phyloP scores from a whole-genome alignment of 2,888 invertebrate genomes.

The Sericinus montela region DNA sequence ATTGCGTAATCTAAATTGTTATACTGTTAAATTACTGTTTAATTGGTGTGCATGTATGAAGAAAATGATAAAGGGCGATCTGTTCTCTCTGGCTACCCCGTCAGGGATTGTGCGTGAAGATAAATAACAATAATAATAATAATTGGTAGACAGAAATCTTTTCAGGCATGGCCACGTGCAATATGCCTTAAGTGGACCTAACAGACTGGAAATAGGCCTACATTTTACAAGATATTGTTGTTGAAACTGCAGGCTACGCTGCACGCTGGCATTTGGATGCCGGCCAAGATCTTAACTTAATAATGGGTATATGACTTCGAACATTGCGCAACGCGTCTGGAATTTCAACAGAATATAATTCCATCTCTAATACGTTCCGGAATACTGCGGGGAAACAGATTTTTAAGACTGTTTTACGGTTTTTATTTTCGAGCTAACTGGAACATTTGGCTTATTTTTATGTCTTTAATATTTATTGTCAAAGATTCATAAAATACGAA shows the following conservation, averaged over 20 bases:
- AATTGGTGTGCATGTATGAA: too few relatives aligned
- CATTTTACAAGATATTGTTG: slow-evolving; percentile 24
- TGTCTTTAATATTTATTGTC: too few relatives aligned
- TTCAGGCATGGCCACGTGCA: background rate
- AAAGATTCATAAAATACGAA: too few relatives aligned
- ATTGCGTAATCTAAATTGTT: too few relatives aligned
- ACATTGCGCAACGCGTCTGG: slow-evolving; percentile 11
- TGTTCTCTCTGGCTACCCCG: too few relatives aligned
- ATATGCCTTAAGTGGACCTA: slow-evolving; percentile 1
- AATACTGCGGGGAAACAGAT: background rate
- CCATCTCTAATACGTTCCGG: background rate
- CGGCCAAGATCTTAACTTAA: slow-evolving; percentile 18
- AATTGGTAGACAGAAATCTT: too few relatives aligned
- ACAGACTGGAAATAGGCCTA: slow-evolving; percentile 19
- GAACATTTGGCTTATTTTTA: background rate
- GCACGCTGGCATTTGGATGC: slow-evolving; percentile 9
- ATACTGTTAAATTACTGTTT: too few relatives aligned
- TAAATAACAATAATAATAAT: too few relatives aligned
- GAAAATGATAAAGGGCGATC: too few relatives aligned
- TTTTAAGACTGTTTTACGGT: slow-evolving; percentile 1
- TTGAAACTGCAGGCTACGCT: slow-evolving; percentile 22
- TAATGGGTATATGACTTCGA: slow-evolving; percentile 9
- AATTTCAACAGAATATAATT: slow-evolving; percentile 13
- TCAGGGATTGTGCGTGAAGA: too few relatives aligned
- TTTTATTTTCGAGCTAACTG: background rate